Evolutionary conservation across 2,888 invertebrate species (phyloP), one percentile per base, ranked within the genome.

Genomic region (Rhorus exstirpatorius): DNA sequence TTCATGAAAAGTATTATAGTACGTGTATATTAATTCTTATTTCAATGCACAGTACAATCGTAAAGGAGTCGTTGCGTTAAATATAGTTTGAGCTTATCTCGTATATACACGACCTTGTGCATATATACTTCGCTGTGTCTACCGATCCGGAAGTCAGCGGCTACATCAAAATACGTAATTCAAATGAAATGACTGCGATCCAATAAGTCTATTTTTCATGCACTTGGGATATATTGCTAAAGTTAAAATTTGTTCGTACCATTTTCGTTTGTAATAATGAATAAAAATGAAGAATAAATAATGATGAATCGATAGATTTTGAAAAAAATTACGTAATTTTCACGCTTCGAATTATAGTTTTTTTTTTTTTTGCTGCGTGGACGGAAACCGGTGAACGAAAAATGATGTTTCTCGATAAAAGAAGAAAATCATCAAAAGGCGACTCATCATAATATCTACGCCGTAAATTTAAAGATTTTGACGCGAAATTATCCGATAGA

Each of bases 121-220:
- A 8, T 46, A 46, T 55, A 38, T 41, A 26, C 26, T 65, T 26
- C 19, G 53, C 55, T 38, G 63, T 24, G 63, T 49, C 24, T 14
- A 12, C 58, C 41, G 58, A 82, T 70, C 74, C 82, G 82, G 82
- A 82, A 81, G 61, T 74, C 61, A 21, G 24, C 8, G 53, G 14
- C 10, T 44, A 38, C 44, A 38, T 55, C 14, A 51, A 63, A 61
- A 65, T 46, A 63, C 31, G 26, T 51, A 46, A 80, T 49, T 61
- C 0, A 46, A 61, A 51, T 21, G 17, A 38, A 38, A 49, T 49
- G 10, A 41, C 14, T 6, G 7, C 17, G n/a, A n/a, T 14, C 19
- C 51, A 35, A 21, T n/a, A n/a, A n/a, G n/a, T n/a, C n/a, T n/a
- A n/a, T n/a, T 14, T 49, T 19, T 17, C 1, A 10, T 8, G 14